Conservation (phyloP, 2,797 vertebrate species). For the Clamator glandarius region DNA sequence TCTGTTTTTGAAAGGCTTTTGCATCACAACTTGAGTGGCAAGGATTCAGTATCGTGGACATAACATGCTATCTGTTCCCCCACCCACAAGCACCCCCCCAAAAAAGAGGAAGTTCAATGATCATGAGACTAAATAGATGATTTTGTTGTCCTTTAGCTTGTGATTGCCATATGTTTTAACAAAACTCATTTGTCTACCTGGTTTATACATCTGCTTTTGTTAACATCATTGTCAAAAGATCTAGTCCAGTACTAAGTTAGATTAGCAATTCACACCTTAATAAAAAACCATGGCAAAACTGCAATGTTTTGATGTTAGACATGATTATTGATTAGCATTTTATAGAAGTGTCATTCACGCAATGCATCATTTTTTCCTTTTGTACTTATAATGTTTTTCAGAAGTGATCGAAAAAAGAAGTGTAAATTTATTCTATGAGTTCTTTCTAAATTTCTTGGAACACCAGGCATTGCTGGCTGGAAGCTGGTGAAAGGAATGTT, state of each 20-base stretch:
- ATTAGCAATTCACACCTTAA: neutral
- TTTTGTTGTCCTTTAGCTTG: neutral
- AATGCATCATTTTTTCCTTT: neutral
- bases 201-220: neutral
- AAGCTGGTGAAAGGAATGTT: neutral
- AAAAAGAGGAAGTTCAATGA: neutral
- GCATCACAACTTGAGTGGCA: neutral
- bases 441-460: neutral
- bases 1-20: neutral
- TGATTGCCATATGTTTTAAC: neutral
- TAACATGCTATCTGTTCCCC: neutral
- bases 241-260: neutral
- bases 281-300: neutral
- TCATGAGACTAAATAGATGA: neutral
- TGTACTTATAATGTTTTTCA: neutral
- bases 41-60: neutral
- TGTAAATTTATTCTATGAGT: neutral
- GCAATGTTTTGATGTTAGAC: constrained; percentile 11
- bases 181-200: neutral
- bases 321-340: constrained; percentile 34
- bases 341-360: constrained; percentile 10
- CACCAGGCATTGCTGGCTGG: neutral
- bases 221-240: constrained; percentile 15
- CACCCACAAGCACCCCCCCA: neutral
- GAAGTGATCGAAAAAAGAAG: neutral